phyloP scores from a whole-genome alignment of 2,888 invertebrate genomes.

The Aphidoletes aphidimyza region DNA sequence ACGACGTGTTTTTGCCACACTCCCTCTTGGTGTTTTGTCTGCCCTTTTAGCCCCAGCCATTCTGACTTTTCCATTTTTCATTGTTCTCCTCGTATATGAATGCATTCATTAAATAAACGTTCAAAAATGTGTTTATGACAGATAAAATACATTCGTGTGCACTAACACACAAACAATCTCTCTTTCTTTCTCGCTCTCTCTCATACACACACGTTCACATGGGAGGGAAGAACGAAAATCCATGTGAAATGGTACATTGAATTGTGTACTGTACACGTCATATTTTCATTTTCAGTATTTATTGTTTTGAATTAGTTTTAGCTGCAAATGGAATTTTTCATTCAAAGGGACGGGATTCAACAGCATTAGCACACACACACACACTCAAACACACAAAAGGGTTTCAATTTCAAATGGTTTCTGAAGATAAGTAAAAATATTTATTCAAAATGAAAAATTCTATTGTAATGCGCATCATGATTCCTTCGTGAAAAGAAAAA shows the following conservation, averaged over 20 bases:
- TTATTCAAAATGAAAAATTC: constrained; percentile 10
- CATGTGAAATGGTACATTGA: background rate
- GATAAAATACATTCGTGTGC: constrained; percentile 42
- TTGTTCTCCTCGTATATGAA: background rate
- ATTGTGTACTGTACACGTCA: background rate
- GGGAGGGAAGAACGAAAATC: background rate
- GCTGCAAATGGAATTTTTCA: constrained; percentile 5
- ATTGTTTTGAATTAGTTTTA: constrained; percentile 47
- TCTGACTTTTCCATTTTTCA: constrained; percentile 27
- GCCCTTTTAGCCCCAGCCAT: background rate
- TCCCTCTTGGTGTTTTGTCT: background rate
- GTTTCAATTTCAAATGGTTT: constrained; percentile 28
- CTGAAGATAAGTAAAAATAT: constrained; percentile 12
- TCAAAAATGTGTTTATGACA: constrained; percentile 49
- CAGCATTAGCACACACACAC: background rate
- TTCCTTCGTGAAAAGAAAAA: too few species aligned
- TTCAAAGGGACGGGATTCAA: background rate
- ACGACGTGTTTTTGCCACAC: background rate
- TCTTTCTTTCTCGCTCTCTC: too few species aligned
- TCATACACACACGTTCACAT: too few species aligned
- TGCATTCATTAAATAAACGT: constrained; percentile 37
- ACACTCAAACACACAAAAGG: background rate
- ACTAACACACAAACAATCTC: background rate
- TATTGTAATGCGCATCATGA: background rate
- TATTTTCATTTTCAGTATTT: constrained; percentile 47